These are phyloP conservation scores for Riptortus pedestris DNA, from an alignment of 1,140 invertebrate species.

Conservation along the genomic window DNA sequence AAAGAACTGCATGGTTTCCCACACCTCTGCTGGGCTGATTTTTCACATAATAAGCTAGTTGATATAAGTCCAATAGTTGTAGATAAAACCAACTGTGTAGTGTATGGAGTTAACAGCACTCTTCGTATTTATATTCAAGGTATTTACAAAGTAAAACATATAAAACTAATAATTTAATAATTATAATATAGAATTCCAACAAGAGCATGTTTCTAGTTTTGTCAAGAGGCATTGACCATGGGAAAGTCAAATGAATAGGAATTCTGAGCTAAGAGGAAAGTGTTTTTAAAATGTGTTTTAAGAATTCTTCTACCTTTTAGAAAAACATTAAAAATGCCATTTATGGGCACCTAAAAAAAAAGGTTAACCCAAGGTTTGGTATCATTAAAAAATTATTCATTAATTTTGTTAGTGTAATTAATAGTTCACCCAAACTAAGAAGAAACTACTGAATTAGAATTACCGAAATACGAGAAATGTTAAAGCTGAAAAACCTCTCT, in stretches of 20 bases:
- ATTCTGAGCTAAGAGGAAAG: not conserved
- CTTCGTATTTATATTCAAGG: constrained; percentile 68
- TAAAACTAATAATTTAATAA: not conserved
- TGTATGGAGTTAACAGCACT: constrained; percentile 60
- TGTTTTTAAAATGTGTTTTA: not conserved
- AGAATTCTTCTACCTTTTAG: not conserved
- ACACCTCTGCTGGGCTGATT: constrained; percentile 60
- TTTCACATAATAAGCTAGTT: constrained; percentile 62
- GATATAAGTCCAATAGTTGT: constrained; percentile 59
- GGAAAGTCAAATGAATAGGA: not conserved
- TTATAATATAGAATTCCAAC: not conserved
- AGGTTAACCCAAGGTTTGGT: too few relatives aligned
- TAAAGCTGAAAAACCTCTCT: too few relatives aligned
- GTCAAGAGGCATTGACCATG: too few relatives aligned
- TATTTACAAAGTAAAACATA: constrained; percentile 34
- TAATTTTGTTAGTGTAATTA: too few relatives aligned
- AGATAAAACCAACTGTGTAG: constrained; percentile 61
- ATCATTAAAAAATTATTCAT: too few relatives aligned
- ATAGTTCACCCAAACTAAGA: too few relatives aligned
- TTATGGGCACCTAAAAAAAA: too few relatives aligned
- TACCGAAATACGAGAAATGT: too few relatives aligned
- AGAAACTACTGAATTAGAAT: too few relatives aligned
- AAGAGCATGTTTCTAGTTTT: not conserved
- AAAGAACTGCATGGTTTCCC: constrained; percentile 70
- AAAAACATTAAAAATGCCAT: too few relatives aligned